phyloP scores from a whole-genome alignment of 2,888 invertebrate species.

The Oxytorus armatus region DNA sequence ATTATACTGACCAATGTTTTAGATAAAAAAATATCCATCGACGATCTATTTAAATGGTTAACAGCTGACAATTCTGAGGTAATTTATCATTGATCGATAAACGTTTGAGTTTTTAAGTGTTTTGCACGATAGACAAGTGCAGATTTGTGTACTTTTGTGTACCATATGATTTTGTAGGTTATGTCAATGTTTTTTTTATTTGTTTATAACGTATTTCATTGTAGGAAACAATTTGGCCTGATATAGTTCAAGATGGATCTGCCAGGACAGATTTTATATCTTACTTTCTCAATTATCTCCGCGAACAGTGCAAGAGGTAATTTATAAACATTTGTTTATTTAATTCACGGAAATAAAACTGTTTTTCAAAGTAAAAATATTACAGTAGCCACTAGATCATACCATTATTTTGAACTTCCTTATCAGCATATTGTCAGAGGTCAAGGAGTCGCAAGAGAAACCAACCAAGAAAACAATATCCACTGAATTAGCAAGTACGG shows the following conservation, averaged over 20 bases:
- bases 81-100: constrained; percentile 47
- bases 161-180: constrained; percentile 35
- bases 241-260: constrained; percentile 64
- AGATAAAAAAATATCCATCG: constrained; percentile 69
- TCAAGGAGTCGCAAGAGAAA: constrained; percentile 51
- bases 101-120: neutral
- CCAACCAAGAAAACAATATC: constrained; percentile 7
- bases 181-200: constrained; percentile 18
- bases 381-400: neutral
- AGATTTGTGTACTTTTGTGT: neutral
- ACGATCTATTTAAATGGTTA: constrained; percentile 74
- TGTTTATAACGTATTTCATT: constrained; percentile 26
- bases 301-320: constrained; percentile 75
- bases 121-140: neutral
- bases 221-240: constrained; percentile 60
- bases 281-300: constrained; percentile 75
- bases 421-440: constrained; percentile 47
- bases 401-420: neutral
- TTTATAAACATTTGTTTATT: constrained; percentile 1
- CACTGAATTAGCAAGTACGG: neutral
- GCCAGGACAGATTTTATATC: constrained; percentile 73
- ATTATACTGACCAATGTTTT: constrained; percentile 72
- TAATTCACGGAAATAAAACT: neutral
- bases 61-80: constrained; percentile 72
- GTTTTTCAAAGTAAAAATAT: neutral